Evolutionary conservation across 2,888 invertebrate species (phyloP).

Genomic region (Lordiphosa andalusiaca): DNA sequence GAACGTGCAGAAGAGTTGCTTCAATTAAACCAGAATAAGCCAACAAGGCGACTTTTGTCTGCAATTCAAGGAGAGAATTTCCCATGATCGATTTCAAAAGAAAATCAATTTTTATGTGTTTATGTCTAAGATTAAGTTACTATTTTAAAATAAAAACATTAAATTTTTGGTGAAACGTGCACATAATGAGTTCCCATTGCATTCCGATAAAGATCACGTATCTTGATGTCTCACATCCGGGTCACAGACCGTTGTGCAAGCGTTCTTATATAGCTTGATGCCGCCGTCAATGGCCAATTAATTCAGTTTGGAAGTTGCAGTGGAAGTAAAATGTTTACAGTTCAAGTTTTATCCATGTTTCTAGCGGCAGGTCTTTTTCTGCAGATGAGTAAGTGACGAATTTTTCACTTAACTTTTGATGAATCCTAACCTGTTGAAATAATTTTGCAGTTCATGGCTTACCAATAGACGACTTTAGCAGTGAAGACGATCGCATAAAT

Average conservation of each 20-base stretch:
- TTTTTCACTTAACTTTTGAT: background rate
- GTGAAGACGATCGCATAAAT: conserved; percentile 53
- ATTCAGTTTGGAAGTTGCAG: conserved; percentile 36
- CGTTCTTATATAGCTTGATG: conserved; percentile 43
- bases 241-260: no score
- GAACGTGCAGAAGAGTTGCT: conserved; percentile 43
- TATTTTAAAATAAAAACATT: conserved; percentile 20
- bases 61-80: background rate
- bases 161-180: conserved; percentile 53
- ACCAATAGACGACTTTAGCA: conserved; percentile 25
- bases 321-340: conserved; percentile 36
- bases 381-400: conserved; percentile 28
- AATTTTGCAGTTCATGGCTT: conserved; percentile 27
- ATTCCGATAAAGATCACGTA: conserved; percentile 58
- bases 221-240: conserved; percentile 18
- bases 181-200: conserved; percentile 42
- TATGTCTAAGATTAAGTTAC: conserved; percentile 31
- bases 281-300: conserved; percentile 6
- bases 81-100: background rate
- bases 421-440: background rate
- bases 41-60: background rate
- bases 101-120: conserved; percentile 20
- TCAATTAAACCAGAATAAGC: background rate
- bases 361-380: conserved; percentile 37
- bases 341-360: conserved; percentile 29